phyloP scores from a whole-genome alignment of 2,888 invertebrate genomes.

The Copidosoma aretas region DNA sequence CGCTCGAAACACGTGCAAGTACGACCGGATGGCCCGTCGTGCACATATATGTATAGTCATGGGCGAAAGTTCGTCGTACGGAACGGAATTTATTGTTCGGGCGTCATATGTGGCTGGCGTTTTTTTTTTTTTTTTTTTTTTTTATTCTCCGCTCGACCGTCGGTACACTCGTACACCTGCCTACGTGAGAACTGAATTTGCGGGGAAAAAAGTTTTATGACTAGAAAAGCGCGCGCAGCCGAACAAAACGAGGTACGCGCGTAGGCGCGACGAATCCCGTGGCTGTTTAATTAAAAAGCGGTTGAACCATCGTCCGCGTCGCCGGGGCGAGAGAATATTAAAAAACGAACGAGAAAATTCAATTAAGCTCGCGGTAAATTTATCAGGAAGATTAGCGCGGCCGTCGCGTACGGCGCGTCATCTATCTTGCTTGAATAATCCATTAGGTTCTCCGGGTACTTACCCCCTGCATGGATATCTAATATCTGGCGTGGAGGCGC shows the following conservation, averaged over 20 bases:
- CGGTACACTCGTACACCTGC: too few species aligned
- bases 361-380: constrained; percentile 28
- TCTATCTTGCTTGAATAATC: constrained; percentile 29
- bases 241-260: not conserved
- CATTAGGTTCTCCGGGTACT: constrained; percentile 14
- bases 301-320: too few species aligned
- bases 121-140: too few species aligned
- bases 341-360: constrained; percentile 36
- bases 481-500: constrained; percentile 14
- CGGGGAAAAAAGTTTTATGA: not conserved
- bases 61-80: too few species aligned
- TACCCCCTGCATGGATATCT: constrained; percentile 32
- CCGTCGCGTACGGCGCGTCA: not conserved
- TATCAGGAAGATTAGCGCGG: constrained; percentile 26
- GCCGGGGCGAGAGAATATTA: constrained; percentile 3
- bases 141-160: too few species aligned
- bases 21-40: too few species aligned
- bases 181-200: not conserved
- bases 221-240: not conserved
- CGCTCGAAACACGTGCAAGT: too few species aligned
- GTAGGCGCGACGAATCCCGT: not conserved
- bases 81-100: too few species aligned
- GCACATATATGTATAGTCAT: too few species aligned
- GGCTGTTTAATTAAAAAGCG: too few species aligned
- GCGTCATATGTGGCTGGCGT: too few species aligned